Evolutionary conservation across 2,888 invertebrate species (phyloP).

Genomic region (Lasius platythorax): DNA sequence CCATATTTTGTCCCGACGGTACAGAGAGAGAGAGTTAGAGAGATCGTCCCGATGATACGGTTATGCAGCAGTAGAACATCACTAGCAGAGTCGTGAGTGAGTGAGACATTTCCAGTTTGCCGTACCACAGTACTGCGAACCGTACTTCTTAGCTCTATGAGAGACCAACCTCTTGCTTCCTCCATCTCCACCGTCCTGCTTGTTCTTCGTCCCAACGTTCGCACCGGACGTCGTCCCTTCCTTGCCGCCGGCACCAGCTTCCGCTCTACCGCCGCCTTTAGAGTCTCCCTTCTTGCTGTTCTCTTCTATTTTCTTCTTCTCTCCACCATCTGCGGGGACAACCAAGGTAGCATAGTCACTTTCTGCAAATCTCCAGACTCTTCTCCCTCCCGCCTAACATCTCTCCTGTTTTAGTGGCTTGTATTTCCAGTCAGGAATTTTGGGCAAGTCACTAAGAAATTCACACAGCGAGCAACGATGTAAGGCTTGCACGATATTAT

Average conservation of each 20-base stretch:
- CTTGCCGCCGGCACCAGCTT: slow-evolving; percentile 81
- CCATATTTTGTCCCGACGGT: slow-evolving; percentile 77
- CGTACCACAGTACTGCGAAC: slow-evolving; percentile 79
- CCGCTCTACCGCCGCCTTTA: slow-evolving; percentile 85
- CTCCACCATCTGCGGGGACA: slow-evolving; percentile 85
- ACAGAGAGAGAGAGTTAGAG: slow-evolving; percentile 51
- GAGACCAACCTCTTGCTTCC: slow-evolving; percentile 88
- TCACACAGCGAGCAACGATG: slow-evolving; percentile 65
- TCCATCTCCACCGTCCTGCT: slow-evolving; percentile 86
- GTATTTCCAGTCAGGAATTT: slow-evolving; percentile 69
- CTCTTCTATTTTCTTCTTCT: slow-evolving; percentile 85
- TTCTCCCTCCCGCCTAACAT: slow-evolving; percentile 75
- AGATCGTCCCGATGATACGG: slow-evolving; percentile 71
- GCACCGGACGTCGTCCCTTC: slow-evolving; percentile 80
- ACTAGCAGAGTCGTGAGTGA: slow-evolving; percentile 79
- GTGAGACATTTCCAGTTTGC: slow-evolving; percentile 74
- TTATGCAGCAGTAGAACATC: slow-evolving; percentile 78
- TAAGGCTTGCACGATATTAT: slow-evolving; percentile 64
- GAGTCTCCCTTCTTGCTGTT: slow-evolving; percentile 83
- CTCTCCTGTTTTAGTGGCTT: slow-evolving; percentile 69
- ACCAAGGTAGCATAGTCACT: slow-evolving; percentile 84
- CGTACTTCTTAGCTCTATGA: slow-evolving; percentile 81
- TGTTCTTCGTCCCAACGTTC: slow-evolving; percentile 87
- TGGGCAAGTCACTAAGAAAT: slow-evolving; percentile 71
- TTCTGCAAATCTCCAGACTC: slow-evolving; percentile 77